phyloP scores from a whole-genome alignment of 2,888 invertebrate genomes.

The Nematopogon swammerdamellus region DNA sequence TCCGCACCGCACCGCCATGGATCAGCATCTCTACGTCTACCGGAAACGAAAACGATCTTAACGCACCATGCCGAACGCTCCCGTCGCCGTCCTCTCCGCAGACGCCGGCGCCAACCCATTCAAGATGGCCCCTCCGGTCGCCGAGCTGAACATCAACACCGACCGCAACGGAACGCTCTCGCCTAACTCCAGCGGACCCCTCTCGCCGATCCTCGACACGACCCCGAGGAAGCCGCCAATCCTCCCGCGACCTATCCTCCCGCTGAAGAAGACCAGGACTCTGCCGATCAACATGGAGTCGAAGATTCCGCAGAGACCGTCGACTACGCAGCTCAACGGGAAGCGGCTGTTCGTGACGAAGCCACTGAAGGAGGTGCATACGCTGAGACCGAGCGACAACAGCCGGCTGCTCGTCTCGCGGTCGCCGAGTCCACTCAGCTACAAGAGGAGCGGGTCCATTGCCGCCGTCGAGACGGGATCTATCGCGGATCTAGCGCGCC shows the following conservation, averaged over 20 bases:
- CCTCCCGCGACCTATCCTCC: slow-evolving; percentile 38
- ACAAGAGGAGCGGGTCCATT: slow-evolving; percentile 34
- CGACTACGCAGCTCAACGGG: slow-evolving; percentile 28
- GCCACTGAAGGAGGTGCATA: slow-evolving; percentile 42
- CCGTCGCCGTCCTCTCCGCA: slow-evolving; percentile 19
- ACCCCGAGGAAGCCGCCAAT: slow-evolving; percentile 46
- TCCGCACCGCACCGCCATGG: background rate
- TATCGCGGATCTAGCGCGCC: slow-evolving; percentile 43
- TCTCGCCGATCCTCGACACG: slow-evolving; percentile 37
- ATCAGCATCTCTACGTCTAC: slow-evolving; percentile 22
- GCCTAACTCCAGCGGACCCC: slow-evolving; percentile 31
- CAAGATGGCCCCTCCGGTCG: slow-evolving; percentile 3
- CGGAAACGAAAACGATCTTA: slow-evolving; percentile 41
- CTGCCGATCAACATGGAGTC: slow-evolving; percentile 45
- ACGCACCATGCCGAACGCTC: slow-evolving; percentile 37
- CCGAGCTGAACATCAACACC: slow-evolving; percentile 28
- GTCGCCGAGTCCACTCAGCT: slow-evolving; percentile 33
- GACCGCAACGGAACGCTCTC: slow-evolving; percentile 16
- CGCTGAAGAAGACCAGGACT: slow-evolving; percentile 45
- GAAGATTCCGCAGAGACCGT: slow-evolving; percentile 29
- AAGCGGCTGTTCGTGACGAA: slow-evolving; percentile 40
- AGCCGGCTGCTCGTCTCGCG: slow-evolving; percentile 20
- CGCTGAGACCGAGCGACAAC: slow-evolving; percentile 19
- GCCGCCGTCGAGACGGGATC: slow-evolving; percentile 46
- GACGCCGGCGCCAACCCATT: slow-evolving; percentile 18